Percentiles rank a stretch among this genome's conserved stretches.
Conservation (phyloP, 2,113 vertebrate genomes). For the Daboia siamensis region DNA sequence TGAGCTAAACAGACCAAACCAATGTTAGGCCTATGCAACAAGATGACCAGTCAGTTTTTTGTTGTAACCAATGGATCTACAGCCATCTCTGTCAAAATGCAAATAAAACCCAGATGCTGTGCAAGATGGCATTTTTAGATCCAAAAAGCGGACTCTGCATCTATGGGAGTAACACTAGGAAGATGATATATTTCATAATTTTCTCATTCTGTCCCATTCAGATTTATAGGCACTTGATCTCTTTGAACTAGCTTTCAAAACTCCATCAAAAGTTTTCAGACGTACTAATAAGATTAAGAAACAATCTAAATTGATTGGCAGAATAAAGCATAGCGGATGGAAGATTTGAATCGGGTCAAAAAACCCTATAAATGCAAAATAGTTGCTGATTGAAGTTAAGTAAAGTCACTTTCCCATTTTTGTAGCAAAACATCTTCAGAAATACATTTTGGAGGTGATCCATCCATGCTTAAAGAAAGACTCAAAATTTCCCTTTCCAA, state of each 20-base stretch:
- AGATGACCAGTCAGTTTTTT: too few relatives aligned
- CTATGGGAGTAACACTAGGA: too few relatives aligned
- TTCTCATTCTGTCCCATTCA: background rate
- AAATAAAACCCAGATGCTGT: too few relatives aligned
- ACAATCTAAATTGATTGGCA: background rate
- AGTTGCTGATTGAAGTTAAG: background rate
- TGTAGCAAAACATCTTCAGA: background rate
- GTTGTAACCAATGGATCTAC: too few relatives aligned
- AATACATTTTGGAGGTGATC: background rate
- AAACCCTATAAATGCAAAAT: background rate
- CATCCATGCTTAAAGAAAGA: background rate
- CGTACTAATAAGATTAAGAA: background rate
- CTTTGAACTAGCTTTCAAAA: background rate
- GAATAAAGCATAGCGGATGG: too few relatives aligned
- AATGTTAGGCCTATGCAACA: too few relatives aligned
- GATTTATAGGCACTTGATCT: background rate
- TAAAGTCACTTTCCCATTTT: background rate
- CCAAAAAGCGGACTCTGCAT: too few relatives aligned
- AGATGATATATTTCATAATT: background rate
- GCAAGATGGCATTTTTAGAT: too few relatives aligned
- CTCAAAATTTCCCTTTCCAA: background rate
- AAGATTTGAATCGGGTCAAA: background rate
- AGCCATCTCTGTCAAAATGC: too few relatives aligned
- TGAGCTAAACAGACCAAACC: too few relatives aligned
- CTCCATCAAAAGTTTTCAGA: background rate